These are phyloP conservation scores for Phengaris arion DNA, from an alignment of 2,888 invertebrate genomes.

Conservation along the genomic window DNA sequence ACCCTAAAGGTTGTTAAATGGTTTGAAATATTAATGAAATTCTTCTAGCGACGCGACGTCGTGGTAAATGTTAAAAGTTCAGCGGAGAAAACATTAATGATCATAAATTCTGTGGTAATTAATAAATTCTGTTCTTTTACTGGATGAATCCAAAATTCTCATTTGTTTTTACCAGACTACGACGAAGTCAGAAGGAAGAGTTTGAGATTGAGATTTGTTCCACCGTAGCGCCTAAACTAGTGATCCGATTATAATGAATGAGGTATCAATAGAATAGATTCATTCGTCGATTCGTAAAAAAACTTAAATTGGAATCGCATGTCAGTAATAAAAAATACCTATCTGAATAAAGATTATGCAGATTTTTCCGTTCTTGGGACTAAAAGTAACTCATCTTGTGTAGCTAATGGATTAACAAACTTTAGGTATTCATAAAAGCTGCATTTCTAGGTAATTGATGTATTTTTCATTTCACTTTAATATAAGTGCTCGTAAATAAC, in stretches of 20 bases:
- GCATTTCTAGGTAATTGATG: conserved; percentile 1
- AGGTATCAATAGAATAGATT: too few species aligned
- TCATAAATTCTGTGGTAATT: background rate
- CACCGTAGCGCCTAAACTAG: too few species aligned
- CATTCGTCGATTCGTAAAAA: too few species aligned
- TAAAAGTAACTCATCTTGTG: background rate
- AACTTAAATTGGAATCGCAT: too few species aligned
- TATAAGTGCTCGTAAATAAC: conserved; percentile 25
- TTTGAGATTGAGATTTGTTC: too few species aligned
- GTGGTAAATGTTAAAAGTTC: background rate
- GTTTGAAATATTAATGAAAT: background rate
- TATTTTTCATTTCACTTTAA: conserved; percentile 13
- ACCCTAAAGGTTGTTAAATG: conserved; percentile 2
- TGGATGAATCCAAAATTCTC: background rate
- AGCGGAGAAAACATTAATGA: background rate
- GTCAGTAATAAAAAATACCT: too few species aligned
- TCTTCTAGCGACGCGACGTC: background rate
- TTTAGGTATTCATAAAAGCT: background rate
- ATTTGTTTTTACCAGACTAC: background rate
- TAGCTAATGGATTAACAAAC: background rate
- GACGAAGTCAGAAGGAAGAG: too few species aligned
- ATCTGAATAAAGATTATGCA: background rate
- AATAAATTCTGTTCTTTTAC: background rate
- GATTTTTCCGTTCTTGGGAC: background rate
- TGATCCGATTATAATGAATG: too few species aligned